Evolutionary conservation across 2,113 vertebrate genomes (phyloP).

Genomic region (Nyctereutes procyonoides): DNA sequence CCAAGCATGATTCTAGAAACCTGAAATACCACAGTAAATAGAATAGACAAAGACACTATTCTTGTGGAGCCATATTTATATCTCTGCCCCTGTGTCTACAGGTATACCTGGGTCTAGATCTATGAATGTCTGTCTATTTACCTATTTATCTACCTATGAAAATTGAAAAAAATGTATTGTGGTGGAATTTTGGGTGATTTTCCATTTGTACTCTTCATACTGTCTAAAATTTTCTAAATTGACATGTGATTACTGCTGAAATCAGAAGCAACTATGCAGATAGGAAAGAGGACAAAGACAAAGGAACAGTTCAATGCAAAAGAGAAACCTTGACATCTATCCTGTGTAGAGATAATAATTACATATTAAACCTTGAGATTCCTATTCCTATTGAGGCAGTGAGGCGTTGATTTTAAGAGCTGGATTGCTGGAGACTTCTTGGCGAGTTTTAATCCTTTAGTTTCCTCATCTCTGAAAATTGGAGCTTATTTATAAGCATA

Average conservation of each 20-base stretch:
- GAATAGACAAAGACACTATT: background rate
- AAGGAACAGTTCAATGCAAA: background rate
- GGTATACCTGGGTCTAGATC: background rate
- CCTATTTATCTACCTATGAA: background rate
- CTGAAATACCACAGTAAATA: background rate
- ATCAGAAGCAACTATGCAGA: background rate
- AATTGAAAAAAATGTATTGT: background rate
- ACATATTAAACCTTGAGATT: background rate
- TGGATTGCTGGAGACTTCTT: background rate
- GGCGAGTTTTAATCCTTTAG: background rate
- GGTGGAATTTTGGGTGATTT: background rate
- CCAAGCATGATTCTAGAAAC: background rate
- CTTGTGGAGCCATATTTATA: background rate
- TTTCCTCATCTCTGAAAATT: background rate
- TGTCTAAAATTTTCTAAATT: constrained; percentile 8
- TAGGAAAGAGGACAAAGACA: background rate
- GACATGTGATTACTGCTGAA: background rate
- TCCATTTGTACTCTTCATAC: background rate
- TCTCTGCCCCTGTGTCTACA: background rate
- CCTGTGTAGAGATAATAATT: background rate
- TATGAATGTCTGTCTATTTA: background rate
- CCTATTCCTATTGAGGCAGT: background rate
- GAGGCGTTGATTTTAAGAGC: background rate
- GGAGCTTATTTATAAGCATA: background rate
- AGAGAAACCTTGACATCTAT: background rate